Evolutionary conservation across 2,888 invertebrate genomes (phyloP).

Genomic region (Halictus quadricinctus): DNA sequence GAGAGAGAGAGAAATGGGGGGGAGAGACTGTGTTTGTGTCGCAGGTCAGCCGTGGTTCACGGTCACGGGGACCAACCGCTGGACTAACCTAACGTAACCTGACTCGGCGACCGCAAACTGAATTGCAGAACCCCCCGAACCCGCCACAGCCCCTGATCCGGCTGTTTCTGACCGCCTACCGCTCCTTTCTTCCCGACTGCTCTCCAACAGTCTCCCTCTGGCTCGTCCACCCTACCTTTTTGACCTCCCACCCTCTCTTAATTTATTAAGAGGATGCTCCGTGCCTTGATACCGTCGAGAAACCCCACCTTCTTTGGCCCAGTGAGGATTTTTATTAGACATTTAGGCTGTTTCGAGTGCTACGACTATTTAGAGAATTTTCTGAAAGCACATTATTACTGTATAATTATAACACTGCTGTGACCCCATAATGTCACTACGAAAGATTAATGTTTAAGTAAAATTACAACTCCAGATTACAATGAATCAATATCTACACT

Average conservation of each 20-base stretch:
- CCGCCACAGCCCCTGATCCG: conserved; percentile 7
- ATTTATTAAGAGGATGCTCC: conserved; percentile 51
- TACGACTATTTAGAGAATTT: no score
- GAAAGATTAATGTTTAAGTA: no score
- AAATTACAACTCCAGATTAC: not conserved
- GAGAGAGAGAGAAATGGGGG: conserved; percentile 42
- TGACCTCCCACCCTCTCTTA: conserved; percentile 38
- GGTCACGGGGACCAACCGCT: conserved; percentile 76
- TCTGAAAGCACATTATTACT: no score
- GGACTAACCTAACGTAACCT: conserved; percentile 73
- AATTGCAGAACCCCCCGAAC: conserved; percentile 63
- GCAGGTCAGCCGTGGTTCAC: conserved; percentile 80
- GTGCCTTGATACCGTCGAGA: not conserved
- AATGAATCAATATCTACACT: not conserved
- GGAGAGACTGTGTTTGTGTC: conserved; percentile 75
- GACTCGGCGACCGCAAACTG: conserved; percentile 72
- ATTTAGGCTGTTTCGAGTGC: no score
- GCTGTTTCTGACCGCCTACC: conserved; percentile 45
- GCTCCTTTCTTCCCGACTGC: conserved; percentile 48
- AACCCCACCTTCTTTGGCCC: not conserved
- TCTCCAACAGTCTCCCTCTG: conserved; percentile 9
- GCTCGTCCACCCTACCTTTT: not conserved
- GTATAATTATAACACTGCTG: no score
- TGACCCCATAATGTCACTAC: no score
- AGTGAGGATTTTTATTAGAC: not conserved